A percentile compares a stretch with the other conserved stretches of the same genome.
Evolutionary conservation across 2,797 vertebrate genomes (phyloP).

Genomic region (Melanotaenia parkinsoni): DNA sequence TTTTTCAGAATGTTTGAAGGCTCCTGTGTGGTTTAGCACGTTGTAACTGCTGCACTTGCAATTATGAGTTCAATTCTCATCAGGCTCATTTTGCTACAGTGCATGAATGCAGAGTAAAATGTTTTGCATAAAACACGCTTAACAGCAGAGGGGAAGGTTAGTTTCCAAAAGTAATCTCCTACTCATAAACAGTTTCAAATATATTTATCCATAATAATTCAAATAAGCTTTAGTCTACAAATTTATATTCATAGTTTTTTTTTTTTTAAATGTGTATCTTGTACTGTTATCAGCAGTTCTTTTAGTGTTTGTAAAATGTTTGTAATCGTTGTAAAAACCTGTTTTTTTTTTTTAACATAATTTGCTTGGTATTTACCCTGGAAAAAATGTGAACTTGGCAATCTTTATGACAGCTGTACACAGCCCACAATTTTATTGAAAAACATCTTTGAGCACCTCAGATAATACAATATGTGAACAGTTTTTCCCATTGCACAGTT

Average conservation of each 20-base stretch:
- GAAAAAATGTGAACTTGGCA: slow-evolving; percentile 1
- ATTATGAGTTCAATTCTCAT: slow-evolving; percentile 69
- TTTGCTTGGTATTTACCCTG: slow-evolving; percentile 4
- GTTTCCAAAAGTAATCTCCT: slow-evolving; percentile 38
- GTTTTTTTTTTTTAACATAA: background rate
- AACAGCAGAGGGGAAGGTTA: slow-evolving; percentile 7
- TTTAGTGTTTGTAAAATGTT: slow-evolving; percentile 15
- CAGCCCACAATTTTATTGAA: background rate
- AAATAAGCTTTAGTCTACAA: slow-evolving; percentile 21
- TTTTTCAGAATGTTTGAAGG: slow-evolving; percentile 38
- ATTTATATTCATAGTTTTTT: slow-evolving; percentile 20
- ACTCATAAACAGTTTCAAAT: slow-evolving; percentile 28
- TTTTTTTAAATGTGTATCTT: slow-evolving; percentile 1
- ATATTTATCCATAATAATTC: slow-evolving; percentile 10
- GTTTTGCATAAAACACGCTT: slow-evolving; percentile 61
- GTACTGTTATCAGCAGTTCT: slow-evolving; percentile 17
- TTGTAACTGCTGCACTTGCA: slow-evolving; percentile 69
- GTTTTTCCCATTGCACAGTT: background rate
- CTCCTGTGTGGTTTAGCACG: slow-evolving; percentile 54
- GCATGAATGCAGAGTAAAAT: slow-evolving; percentile 44
- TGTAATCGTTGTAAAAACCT: background rate
- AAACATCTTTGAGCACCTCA: background rate
- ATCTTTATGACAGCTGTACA: background rate
- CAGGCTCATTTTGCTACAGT: slow-evolving; percentile 58
- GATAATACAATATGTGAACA: background rate